A percentile compares a stretch with the other conserved stretches of the same genome.
Conservation (phyloP, 2,797 vertebrate species). For the Rallus crepitans region DNA sequence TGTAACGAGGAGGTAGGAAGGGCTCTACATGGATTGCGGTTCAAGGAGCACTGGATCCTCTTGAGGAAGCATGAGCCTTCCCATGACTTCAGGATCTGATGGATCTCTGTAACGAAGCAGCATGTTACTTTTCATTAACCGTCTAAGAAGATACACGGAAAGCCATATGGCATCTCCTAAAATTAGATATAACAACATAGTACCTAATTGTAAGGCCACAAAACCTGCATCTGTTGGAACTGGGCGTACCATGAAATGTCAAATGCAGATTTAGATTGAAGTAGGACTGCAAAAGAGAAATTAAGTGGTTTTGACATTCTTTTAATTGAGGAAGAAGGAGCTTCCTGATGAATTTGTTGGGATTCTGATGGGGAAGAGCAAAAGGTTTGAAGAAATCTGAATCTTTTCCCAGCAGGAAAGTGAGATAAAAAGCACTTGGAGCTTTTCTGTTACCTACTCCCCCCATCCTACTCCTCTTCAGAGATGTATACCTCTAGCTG, state of each 20-base stretch:
- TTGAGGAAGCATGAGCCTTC: not conserved
- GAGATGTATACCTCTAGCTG: not conserved
- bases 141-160: constrained; percentile 1
- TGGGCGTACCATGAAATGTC: constrained; percentile 51
- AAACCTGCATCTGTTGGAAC: constrained; percentile 50
- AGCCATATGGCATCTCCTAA: constrained; percentile 63
- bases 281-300: constrained; percentile 26
- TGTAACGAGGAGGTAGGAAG: not conserved
- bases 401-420: not conserved
- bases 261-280: constrained; percentile 58
- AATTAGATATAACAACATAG: constrained; percentile 48
- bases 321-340: not conserved
- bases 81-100: not conserved
- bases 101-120: not conserved
- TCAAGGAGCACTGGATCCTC: not conserved
- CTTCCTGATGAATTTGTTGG: not conserved
- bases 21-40: not conserved
- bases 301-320: not conserved
- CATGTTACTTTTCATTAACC: constrained; percentile 24
- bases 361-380: not conserved
- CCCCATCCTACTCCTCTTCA: not conserved
- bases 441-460: not conserved
- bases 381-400: not conserved
- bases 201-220: constrained; percentile 52
- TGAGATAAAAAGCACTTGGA: not conserved